These are phyloP conservation scores for Trematocara variabile DNA, from an alignment of 2,113 vertebrate genomes.

Conservation along the genomic window DNA sequence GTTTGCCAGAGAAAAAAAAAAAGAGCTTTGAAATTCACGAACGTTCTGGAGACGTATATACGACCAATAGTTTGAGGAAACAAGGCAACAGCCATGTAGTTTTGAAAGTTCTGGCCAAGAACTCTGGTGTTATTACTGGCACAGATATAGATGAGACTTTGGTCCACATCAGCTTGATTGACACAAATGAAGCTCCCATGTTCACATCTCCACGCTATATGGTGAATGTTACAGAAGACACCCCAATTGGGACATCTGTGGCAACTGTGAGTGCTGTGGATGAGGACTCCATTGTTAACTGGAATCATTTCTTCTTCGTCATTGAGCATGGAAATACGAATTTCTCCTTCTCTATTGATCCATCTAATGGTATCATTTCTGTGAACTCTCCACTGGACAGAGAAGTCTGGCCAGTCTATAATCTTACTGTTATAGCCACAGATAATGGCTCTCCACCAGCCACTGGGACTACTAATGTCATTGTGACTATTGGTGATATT, in stretches of 20 bases:
- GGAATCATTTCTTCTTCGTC: slow-evolving; percentile 64
- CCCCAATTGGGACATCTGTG: slow-evolving; percentile 47
- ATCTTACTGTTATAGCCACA: slow-evolving; percentile 67
- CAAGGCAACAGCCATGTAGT: slow-evolving; percentile 38
- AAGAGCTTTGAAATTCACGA: slow-evolving; percentile 57
- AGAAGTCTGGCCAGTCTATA: slow-evolving; percentile 70
- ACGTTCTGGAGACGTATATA: slow-evolving; percentile 65
- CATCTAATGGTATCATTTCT: slow-evolving; percentile 58
- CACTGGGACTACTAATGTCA: slow-evolving; percentile 63
- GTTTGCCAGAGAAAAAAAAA: slow-evolving; percentile 63
- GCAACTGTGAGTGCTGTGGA: slow-evolving; percentile 63
- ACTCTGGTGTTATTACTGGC: slow-evolving; percentile 68
- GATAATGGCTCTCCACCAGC: slow-evolving; percentile 68
- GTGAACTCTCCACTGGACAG: slow-evolving; percentile 67
- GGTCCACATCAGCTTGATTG: slow-evolving; percentile 62
- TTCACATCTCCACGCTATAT: slow-evolving; percentile 58
- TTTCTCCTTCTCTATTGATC: slow-evolving; percentile 64
- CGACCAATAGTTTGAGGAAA: slow-evolving; percentile 57
- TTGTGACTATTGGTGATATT: slow-evolving; percentile 61
- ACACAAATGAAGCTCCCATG: slow-evolving; percentile 66
- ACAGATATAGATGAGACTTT: slow-evolving; percentile 66
- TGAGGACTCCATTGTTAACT: slow-evolving; percentile 60
- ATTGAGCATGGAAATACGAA: slow-evolving; percentile 69
- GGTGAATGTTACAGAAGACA: slow-evolving; percentile 58
- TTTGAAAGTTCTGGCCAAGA: slow-evolving; percentile 72